Evolutionary conservation across 2,888 invertebrate species (phyloP), one percentile per base, ranked within the genome.

Genomic region (Eupithecia subumbrata): DNA sequence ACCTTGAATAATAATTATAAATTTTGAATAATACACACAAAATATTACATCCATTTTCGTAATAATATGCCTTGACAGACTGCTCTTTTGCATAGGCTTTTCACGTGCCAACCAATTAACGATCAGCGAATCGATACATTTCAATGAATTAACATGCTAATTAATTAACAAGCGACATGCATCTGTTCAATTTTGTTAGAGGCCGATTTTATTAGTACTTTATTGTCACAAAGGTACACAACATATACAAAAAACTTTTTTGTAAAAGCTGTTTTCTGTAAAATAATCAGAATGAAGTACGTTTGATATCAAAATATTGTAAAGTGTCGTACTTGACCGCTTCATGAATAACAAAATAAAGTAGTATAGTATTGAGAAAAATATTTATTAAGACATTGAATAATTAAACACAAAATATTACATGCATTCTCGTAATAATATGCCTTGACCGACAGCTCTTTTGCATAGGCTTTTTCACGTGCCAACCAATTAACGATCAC

Each of bases 141-240:
- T 75, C 78, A 56, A 67, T 75, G 75, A 77, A 82, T 82, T 81
- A 80, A 78, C 80, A 82, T 80, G 80, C 71, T 78, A 79, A 80
- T 81, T 75, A 80, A 80, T 78, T 40, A 40, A 80, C 79, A 76
- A 74, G 70, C 71, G 77, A 76, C 75, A 76, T 69, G 77, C 79
- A 78, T 82, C 1, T 11, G 25, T 43, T 67, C 16, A 25, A 66
- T 2, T 52, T 52, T n/a, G 52, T n/a, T 52, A 52, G 37, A 37
- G 37, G 37, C 7, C 52, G 9, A n/a, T n/a, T 52, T 52, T 52
- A 52, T n/a, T 52, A n/a, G n/a, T n/a, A n/a, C 48, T 52, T 52
- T 52, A 52, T n/a, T 52, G 52, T 52, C 9, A 9, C 22, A 37
- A 37, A 37, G 5, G 7, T 4, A 37, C 5, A 34, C 5, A 34